Percentiles rank a stretch among this genome's conserved stretches.
Conservation (phyloP, 2,888 invertebrate species). For the Kuschelorhynchus macadamiae region DNA sequence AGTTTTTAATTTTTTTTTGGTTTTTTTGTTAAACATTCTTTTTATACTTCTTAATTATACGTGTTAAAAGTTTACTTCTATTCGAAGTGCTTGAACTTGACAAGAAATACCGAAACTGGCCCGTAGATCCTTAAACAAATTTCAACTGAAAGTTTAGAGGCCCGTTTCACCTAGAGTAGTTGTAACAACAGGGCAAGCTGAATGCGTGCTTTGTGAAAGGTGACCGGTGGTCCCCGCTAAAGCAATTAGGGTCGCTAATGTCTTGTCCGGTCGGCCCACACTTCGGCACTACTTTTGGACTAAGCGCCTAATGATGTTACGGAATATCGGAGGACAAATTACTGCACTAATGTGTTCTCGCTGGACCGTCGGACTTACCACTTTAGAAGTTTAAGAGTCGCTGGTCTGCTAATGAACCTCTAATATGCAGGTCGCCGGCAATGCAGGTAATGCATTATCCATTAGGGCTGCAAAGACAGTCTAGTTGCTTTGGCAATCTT, state of each 20-base stretch:
- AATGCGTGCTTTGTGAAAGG: slow-evolving; percentile 42
- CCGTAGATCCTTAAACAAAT: slow-evolving; percentile 7
- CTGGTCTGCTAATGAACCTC: slow-evolving; percentile 45
- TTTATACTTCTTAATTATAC: no score
- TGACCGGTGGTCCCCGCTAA: slow-evolving; percentile 53
- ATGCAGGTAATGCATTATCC: slow-evolving; percentile 48
- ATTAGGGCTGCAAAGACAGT: slow-evolving; percentile 7
- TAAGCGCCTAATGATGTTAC: slow-evolving; percentile 67
- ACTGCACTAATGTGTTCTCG: slow-evolving; percentile 65
- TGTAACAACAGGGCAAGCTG: slow-evolving; percentile 35
- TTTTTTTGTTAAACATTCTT: no score
- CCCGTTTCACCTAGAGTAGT: slow-evolving; percentile 35
- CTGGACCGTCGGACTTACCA: slow-evolving; percentile 45
- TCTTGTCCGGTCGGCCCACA: slow-evolving; percentile 66
- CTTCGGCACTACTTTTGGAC: slow-evolving; percentile 64
- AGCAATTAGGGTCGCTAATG: slow-evolving; percentile 68
- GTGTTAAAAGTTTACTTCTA: no score
- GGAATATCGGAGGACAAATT: slow-evolving; percentile 66
- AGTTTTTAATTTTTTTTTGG: no score
- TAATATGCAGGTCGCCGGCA: slow-evolving; percentile 42
- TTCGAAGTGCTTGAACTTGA: no score
- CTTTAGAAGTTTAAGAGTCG: slow-evolving; percentile 46
- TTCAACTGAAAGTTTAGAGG: slow-evolving; percentile 35
- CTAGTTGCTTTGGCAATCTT: no score
- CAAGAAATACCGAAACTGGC: not conserved